Percentiles rank a stretch among this genome's conserved stretches.
phyloP scores from a whole-genome alignment of 2,113 vertebrate genomes.

The Lethenteron reissneri region DNA sequence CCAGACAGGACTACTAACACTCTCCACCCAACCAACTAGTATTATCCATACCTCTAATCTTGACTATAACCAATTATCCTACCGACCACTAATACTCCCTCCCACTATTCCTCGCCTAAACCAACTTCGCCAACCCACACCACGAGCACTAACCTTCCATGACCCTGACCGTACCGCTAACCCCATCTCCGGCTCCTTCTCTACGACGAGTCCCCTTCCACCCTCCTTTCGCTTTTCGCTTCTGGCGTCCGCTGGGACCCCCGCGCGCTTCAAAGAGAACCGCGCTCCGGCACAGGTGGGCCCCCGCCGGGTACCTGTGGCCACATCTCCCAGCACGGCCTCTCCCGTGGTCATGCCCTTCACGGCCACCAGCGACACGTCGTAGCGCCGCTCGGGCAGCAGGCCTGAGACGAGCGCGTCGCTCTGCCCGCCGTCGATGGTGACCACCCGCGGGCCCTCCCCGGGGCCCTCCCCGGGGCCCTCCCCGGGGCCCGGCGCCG shows the following conservation, averaged over 20 bases:
- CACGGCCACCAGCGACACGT: slow-evolving; percentile 54
- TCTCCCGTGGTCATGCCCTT: slow-evolving; percentile 51
- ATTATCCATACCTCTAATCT: too few species aligned
- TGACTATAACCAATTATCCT: too few species aligned
- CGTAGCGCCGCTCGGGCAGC: slow-evolving; percentile 55
- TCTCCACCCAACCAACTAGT: too few species aligned
- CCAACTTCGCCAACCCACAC: background rate
- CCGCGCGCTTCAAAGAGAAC: background rate
- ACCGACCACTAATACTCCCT: too few species aligned
- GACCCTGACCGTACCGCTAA: background rate
- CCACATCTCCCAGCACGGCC: slow-evolving; percentile 50
- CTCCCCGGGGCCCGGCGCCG: too few species aligned
- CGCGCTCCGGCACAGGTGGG: background rate
- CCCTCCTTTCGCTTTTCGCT: background rate
- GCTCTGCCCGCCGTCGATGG: slow-evolving; percentile 47
- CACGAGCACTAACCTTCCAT: background rate
- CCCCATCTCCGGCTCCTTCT: background rate
- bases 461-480: slow-evolving; percentile 27
- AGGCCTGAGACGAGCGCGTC: slow-evolving; percentile 42
- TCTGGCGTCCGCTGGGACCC: background rate
- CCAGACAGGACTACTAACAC: too few species aligned
- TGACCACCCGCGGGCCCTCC: slow-evolving; percentile 36
- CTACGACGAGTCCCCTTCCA: background rate
- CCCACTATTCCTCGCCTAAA: too few species aligned
- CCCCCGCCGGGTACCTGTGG: slow-evolving; percentile 38